phyloP scores from a whole-genome alignment of 2,113 vertebrate genomes.

The Uropsilus gracilis region DNA sequence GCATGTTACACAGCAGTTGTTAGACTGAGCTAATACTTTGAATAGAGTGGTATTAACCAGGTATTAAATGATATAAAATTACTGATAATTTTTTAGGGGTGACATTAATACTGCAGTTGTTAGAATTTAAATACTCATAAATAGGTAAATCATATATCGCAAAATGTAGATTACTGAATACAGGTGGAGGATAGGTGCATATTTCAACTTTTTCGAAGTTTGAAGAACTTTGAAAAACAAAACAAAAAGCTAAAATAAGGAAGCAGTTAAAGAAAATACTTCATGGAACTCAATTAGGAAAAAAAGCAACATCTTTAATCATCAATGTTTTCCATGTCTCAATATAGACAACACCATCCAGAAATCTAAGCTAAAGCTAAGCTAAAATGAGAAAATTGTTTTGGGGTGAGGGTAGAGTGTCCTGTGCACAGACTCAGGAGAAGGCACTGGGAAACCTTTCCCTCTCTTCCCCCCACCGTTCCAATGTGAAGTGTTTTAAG shows the following conservation, averaged over 20 bases:
- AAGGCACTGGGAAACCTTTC: neutral
- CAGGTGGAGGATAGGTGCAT: neutral
- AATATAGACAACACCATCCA: neutral
- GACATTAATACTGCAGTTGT: neutral
- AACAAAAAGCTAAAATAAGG: neutral
- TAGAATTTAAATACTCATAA: neutral
- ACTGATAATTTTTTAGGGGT: neutral
- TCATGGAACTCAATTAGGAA: neutral
- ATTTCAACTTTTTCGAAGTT: neutral
- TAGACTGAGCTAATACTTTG: neutral
- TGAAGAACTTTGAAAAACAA: neutral
- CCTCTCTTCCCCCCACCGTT: neutral
- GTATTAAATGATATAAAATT: neutral
- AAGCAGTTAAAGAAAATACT: slow-evolving; percentile 1
- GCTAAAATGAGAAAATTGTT: neutral
- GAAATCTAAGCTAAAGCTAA: slow-evolving; percentile 18
- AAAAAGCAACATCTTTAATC: neutral
- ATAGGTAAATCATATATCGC: neutral
- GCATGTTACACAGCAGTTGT: fast-evolving
- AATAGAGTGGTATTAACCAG: neutral
- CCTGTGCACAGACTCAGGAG: neutral
- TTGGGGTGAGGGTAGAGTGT: too few relatives aligned
- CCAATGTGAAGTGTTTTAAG: neutral
- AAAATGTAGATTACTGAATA: neutral
- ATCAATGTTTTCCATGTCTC: neutral